These are phyloP conservation scores for Drosophila pullipes DNA, from an alignment of 2,888 invertebrate species.

Conservation along the genomic window DNA sequence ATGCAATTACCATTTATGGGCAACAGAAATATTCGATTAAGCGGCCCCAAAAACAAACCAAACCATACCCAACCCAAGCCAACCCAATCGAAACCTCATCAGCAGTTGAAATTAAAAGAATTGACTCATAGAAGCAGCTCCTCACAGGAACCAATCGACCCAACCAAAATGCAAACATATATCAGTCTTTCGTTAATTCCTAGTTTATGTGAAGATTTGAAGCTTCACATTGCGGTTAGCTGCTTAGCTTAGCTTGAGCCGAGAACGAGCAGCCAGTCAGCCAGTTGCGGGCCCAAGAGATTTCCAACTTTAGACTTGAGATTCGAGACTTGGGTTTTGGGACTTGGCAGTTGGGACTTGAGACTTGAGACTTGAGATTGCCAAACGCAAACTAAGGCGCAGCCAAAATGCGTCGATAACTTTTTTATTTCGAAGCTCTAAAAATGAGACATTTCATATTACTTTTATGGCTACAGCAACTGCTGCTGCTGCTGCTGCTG, in stretches of 20 bases:
- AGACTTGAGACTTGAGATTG: slow-evolving; percentile 27
- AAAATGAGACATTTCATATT: slow-evolving; percentile 81
- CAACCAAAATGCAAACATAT: neutral
- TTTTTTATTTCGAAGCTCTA: slow-evolving; percentile 82
- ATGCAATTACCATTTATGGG: slow-evolving; percentile 73
- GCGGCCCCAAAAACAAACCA: slow-evolving; percentile 46
- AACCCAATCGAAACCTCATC: slow-evolving; percentile 31
- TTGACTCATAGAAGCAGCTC: slow-evolving; percentile 9
- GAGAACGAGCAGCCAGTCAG: neutral
- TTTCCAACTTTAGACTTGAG: neutral
- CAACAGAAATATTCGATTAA: slow-evolving; percentile 77
- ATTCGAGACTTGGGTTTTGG: slow-evolving; percentile 4
- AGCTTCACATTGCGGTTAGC: neutral
- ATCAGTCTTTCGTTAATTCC: neutral
- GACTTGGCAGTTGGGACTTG: slow-evolving; percentile 7
- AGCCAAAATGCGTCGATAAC: slow-evolving; percentile 76
- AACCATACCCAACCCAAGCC: neutral
- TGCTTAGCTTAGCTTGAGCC: neutral
- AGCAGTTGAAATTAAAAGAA: slow-evolving; percentile 19
- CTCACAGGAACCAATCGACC: neutral
- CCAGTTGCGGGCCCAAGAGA: neutral
- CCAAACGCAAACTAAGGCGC: slow-evolving; percentile 40
- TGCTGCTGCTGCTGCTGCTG: slow-evolving; percentile 51
- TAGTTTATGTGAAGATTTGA: neutral
- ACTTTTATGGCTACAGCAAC: slow-evolving; percentile 79